Conservation (phyloP, 2,113 vertebrate species). For the Eretmodus cyanostictus region DNA sequence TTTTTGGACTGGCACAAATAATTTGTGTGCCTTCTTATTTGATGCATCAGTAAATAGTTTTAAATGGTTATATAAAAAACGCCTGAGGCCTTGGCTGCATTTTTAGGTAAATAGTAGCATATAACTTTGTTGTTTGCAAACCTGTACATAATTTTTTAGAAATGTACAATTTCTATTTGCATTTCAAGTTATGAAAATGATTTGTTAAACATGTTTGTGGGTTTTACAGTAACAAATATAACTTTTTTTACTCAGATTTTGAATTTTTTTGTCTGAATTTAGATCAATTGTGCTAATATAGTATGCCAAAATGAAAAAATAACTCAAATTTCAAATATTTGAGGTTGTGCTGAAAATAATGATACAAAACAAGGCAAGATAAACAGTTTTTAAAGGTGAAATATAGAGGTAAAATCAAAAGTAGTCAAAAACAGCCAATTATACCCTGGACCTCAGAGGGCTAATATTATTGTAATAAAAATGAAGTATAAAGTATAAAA, state of each 20-base stretch:
- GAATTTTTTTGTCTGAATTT: neutral
- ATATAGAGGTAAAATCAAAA: neutral
- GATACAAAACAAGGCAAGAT: neutral
- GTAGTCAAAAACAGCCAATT: neutral
- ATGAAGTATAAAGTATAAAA: neutral
- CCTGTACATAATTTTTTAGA: neutral
- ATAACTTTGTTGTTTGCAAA: neutral
- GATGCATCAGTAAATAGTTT: neutral
- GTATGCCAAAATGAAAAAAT: neutral
- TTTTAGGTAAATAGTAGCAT: neutral
- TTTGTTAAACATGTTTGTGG: neutral
- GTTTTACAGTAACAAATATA: neutral
- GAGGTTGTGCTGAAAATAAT: neutral
- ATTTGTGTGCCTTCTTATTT: rapidly evolving
- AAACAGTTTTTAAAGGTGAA: neutral
- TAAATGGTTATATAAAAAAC: neutral
- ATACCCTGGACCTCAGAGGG: neutral
- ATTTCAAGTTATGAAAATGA: neutral
- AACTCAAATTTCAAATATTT: neutral
- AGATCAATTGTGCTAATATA: neutral
- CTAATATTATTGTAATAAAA: neutral
- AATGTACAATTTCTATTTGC: neutral
- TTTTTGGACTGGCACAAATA: rapidly evolving
- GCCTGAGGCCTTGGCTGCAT: neutral
- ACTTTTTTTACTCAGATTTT: neutral